A percentile compares a stretch with the other conserved stretches of the same genome.
Conservation (phyloP, 2,888 invertebrate species). For the Leucania comma region DNA sequence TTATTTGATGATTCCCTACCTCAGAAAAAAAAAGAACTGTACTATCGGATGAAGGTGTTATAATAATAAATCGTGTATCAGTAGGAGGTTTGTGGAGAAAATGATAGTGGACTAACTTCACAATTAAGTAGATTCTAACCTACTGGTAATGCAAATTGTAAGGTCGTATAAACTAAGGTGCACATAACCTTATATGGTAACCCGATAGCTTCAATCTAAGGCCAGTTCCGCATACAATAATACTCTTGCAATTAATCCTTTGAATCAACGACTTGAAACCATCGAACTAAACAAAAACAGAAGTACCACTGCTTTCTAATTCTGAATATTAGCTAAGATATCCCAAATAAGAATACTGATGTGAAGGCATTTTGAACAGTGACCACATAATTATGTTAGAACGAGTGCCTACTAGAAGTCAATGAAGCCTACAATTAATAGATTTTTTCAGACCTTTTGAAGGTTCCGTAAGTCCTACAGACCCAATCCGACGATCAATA, state of each 20-base stretch:
- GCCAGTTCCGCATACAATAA: conserved; percentile 42
- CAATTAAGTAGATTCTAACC: background rate
- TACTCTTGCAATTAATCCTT: conserved; percentile 37
- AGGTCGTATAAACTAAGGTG: conserved; percentile 15
- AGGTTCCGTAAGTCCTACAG: too few species aligned
- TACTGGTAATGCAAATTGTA: conserved; percentile 3
- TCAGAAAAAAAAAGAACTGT: too few species aligned
- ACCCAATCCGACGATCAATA: too few species aligned
- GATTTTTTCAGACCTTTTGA: too few species aligned
- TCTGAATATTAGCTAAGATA: background rate
- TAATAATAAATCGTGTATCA: too few species aligned
- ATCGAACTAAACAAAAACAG: conserved; percentile 3
- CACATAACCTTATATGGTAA: conserved; percentile 35
- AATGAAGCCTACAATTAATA: background rate
- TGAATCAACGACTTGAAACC: conserved; percentile 28
- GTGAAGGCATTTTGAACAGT: background rate
- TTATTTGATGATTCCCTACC: too few species aligned
- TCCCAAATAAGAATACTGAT: background rate
- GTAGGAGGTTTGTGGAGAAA: too few species aligned
- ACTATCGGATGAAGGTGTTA: too few species aligned
- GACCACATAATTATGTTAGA: background rate
- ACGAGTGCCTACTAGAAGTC: background rate
- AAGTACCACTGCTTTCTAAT: conserved; percentile 9
- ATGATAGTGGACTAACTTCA: too few species aligned
- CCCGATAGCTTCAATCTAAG: conserved; percentile 16